Percentiles rank a stretch among this genome's conserved stretches.
Evolutionary conservation across 2,113 vertebrate species (phyloP).

Genomic region (Phalacrocorax carbo): DNA sequence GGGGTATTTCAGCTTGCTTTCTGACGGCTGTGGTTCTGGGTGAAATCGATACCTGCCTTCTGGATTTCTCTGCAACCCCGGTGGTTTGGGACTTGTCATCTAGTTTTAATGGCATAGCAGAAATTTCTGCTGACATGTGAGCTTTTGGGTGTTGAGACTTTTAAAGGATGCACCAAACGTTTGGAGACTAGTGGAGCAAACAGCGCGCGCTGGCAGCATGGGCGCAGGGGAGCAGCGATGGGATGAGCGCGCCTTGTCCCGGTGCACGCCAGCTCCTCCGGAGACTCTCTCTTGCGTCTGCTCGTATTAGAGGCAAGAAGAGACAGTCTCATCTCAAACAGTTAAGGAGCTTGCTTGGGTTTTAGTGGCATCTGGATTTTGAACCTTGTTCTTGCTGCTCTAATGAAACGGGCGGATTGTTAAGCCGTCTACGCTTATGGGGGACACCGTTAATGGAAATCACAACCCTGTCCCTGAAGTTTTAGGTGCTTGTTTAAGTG

Average conservation of each 20-base stretch:
- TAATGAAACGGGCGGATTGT: fast-evolving
- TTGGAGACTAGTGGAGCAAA: neutral
- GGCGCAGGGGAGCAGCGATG: neutral
- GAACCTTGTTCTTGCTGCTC: neutral
- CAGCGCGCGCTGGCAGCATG: fast-evolving
- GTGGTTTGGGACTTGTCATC: neutral
- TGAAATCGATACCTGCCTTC: fast-evolving
- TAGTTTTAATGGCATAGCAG: neutral
- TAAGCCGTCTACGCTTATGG: fast-evolving
- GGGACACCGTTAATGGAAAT: fast-evolving
- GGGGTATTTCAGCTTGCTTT: neutral
- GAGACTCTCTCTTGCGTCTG: no score
- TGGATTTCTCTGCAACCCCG: neutral
- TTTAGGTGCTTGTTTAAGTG: neutral
- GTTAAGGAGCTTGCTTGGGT: neutral
- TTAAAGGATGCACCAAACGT: neutral
- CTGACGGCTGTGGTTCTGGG: neutral
- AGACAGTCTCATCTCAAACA: fast-evolving
- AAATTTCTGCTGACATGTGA: fast-evolving
- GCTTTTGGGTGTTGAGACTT: neutral
- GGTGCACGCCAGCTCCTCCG: neutral
- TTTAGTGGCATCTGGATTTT: neutral
- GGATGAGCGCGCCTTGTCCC: fast-evolving
- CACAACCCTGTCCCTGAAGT: fast-evolving
- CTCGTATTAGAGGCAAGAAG: no score